Conservation (phyloP, 2,797 vertebrate species). For the Periophthalmus magnuspinnatus region DNA sequence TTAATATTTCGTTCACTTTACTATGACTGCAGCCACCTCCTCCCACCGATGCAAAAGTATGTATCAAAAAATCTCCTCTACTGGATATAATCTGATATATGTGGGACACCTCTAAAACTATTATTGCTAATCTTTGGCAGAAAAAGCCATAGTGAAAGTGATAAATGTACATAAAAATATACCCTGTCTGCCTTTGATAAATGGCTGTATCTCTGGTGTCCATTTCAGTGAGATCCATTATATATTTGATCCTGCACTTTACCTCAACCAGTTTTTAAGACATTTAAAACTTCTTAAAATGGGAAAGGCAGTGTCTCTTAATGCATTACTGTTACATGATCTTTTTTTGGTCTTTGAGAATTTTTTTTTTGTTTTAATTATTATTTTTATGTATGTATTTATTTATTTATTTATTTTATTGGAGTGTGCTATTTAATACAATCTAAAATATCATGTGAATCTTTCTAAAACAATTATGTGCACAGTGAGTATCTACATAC, state of each 20-base stretch:
- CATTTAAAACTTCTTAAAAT: constrained; percentile 3
- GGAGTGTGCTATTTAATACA: neutral
- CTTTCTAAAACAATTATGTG: too few species aligned
- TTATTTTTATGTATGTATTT: too few species aligned
- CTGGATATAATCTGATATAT: neutral
- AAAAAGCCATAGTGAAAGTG: neutral
- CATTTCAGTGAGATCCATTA: neutral
- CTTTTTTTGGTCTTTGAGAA: neutral
- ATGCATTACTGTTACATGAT: constrained; percentile 2
- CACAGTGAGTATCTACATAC: too few species aligned
- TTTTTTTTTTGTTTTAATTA: too few species aligned
- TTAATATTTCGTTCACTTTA: too few species aligned
- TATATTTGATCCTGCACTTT: neutral
- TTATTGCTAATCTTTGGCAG: neutral
- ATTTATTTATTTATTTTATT: neutral
- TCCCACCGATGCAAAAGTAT: too few species aligned
- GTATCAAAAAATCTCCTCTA: too few species aligned
- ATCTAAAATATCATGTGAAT: neutral
- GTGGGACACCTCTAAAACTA: neutral
- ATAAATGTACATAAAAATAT: neutral
- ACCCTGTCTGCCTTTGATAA: neutral
- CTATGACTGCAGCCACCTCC: too few species aligned
- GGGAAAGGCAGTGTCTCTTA: neutral
- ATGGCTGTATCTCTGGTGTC: neutral
- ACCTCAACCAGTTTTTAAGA: neutral